Conservation (phyloP, 2,797 vertebrate genomes). For the Lacerta viridis region DNA sequence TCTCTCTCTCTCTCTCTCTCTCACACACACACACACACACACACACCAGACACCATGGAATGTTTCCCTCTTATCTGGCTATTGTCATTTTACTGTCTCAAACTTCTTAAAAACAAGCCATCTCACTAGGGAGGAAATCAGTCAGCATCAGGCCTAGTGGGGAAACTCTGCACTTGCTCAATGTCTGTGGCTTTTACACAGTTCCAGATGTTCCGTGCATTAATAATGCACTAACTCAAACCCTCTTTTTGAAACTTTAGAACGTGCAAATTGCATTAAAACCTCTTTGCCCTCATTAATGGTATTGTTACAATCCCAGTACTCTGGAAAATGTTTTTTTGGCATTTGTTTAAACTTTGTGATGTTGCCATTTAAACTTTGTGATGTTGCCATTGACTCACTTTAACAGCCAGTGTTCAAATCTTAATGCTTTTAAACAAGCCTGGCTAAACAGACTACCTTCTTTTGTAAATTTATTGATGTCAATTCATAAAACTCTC, state of each 20-base stretch:
- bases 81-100: slow-evolving; percentile 83
- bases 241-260: slow-evolving; percentile 88
- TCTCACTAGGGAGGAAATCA: slow-evolving; percentile 80
- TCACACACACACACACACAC: slow-evolving; percentile 57
- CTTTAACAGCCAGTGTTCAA: slow-evolving; percentile 84
- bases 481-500: slow-evolving; percentile 77
- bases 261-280: slow-evolving; percentile 88
- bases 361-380: slow-evolving; percentile 85
- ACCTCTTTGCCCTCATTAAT: slow-evolving; percentile 88
- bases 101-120: slow-evolving; percentile 78
- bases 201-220: slow-evolving; percentile 88
- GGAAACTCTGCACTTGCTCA: slow-evolving; percentile 86
- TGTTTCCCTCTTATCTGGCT: slow-evolving; percentile 82
- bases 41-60: slow-evolving; percentile 67
- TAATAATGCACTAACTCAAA: slow-evolving; percentile 86
- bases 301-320: slow-evolving; percentile 84
- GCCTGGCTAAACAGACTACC: slow-evolving; percentile 80
- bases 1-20: background rate
- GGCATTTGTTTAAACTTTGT: slow-evolving; percentile 85
- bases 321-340: slow-evolving; percentile 87
- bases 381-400: slow-evolving; percentile 84
- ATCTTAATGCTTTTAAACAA: slow-evolving; percentile 85
- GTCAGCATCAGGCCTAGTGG: slow-evolving; percentile 81
- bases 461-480: slow-evolving; percentile 81
- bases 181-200: slow-evolving; percentile 82